Base-by-base conservation (phyloP, 2,113 vertebrate genomes). In the Pyxicephalus adspersus region DNA sequence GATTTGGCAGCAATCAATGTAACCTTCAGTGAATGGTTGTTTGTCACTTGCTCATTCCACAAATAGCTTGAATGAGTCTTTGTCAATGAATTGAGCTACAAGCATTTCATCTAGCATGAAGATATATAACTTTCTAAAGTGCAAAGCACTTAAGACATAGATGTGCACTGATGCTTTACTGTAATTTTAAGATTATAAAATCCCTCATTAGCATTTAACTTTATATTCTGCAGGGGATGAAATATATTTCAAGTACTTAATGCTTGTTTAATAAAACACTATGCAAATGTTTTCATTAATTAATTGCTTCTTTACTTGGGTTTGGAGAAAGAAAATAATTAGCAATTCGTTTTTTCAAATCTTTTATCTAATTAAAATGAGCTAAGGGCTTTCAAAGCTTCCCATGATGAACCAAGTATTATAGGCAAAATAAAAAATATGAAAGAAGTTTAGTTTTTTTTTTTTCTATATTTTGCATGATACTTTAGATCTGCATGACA, bases 281-380 rank as follows among this genome's bases (percentile, higher is more conserved):
- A 61, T 50, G 60, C 20, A 72, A 63, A 80, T 80, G 66, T 80
- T 80, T 80, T 80, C 23, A 71, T 71, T 80, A 80, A 80, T 72
- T 72, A 80, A 54, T 80, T 72, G 25, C 66, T 51, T 67, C 75
- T 76, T 54, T 77, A 67, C 66, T 72, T 64, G 64, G 34, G 63
- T 63, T 72, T 54, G 20, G 50, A 71, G 23, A 70, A 54, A 72
- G 25, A 64, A 80, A 70, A 80, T 70, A 68, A 80, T 80, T 80
- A 52, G 67, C 67, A 64, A 72, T 64, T 64, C 29, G 5, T 34
- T 72, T 23, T 15, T 67, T 8, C 22, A 68, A 67, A 57, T 67
- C n/a, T 38, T 54, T 52, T 64, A 80, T 64, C 26, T 55, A 72
- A 80, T 72, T 71, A 80, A 63, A 80, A 64, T 72, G 38, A 72